Conservation (phyloP, 2,888 invertebrate genomes). For the Trichogramma dendrolimi region DNA sequence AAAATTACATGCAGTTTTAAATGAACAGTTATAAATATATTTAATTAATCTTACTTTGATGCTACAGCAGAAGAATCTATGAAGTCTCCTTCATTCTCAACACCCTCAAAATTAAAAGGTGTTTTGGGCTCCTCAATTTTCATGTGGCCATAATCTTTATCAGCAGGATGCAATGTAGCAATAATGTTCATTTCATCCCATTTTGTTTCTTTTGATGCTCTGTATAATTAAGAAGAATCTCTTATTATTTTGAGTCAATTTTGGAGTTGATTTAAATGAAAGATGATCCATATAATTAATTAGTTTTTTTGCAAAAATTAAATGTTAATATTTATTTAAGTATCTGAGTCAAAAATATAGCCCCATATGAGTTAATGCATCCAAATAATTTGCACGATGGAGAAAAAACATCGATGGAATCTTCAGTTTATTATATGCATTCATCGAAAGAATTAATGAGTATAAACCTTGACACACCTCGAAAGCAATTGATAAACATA, state of each 20-base stretch:
- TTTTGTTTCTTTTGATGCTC: constrained; percentile 64
- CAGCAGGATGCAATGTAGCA: constrained; percentile 93
- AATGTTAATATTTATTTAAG: background rate
- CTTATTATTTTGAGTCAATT: background rate
- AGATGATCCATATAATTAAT: background rate
- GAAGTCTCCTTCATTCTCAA: constrained; percentile 60
- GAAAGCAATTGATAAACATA: constrained; percentile 1
- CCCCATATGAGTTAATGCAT: no score
- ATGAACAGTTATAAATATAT: background rate
- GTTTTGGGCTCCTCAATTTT: constrained; percentile 98
- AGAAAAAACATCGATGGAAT: no score
- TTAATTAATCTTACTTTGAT: constrained; percentile 62
- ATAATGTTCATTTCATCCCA: constrained; percentile 99
- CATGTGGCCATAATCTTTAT: constrained; percentile 99
- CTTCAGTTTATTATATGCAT: no score
- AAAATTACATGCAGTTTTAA: background rate
- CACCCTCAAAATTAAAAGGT: constrained; percentile 66
- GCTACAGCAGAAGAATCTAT: constrained; percentile 68
- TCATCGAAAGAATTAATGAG: no score
- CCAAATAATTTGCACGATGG: no score
- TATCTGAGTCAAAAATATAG: background rate
- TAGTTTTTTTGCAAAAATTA: background rate
- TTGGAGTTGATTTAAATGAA: background rate
- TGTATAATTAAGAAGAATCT: constrained; percentile 20
- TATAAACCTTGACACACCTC: no score